phyloP scores from a whole-genome alignment of 2,888 invertebrate species.

The Epinotia bilunana region DNA sequence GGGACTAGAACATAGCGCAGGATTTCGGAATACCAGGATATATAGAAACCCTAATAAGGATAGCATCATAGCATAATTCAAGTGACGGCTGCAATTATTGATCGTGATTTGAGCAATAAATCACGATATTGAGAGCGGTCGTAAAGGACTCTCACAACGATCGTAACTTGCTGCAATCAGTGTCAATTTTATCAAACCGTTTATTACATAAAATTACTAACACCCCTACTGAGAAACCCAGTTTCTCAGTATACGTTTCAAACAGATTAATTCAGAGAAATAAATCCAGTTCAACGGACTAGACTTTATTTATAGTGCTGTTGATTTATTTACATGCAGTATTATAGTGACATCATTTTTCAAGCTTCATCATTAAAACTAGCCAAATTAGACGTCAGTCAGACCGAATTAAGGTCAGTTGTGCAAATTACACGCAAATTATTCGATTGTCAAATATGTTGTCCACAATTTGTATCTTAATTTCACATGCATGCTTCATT shows the following conservation, averaged over 20 bases:
- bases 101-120: conserved; percentile 52
- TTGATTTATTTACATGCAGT: conserved; percentile 26
- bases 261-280: conserved; percentile 22
- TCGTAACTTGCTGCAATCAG: conserved; percentile 57
- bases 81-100: conserved; percentile 20
- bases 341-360: conserved; percentile 14
- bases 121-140: conserved; percentile 59
- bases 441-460: conserved; percentile 19
- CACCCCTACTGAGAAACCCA: not conserved
- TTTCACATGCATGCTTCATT: not conserved
- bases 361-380: conserved; percentile 13
- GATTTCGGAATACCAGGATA: no score
- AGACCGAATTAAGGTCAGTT: conserved; percentile 25
- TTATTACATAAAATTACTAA: conserved; percentile 39
- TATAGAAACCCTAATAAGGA: not conserved
- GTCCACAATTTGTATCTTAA: conserved; percentile 7
- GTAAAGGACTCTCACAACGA: conserved; percentile 56
- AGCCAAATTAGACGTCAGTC: conserved; percentile 15
- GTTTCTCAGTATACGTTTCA: not conserved
- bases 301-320: conserved; percentile 16
- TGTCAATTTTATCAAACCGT: conserved; percentile 53
- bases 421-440: conserved; percentile 17
- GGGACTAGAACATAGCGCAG: no score
- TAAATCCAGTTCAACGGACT: conserved; percentile 18
- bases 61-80: conserved; percentile 3